A percentile compares a stretch with the other conserved stretches of the same genome.
Conservation (phyloP, 1,140 invertebrate species). For the Ptiloglossa arizonensis region DNA sequence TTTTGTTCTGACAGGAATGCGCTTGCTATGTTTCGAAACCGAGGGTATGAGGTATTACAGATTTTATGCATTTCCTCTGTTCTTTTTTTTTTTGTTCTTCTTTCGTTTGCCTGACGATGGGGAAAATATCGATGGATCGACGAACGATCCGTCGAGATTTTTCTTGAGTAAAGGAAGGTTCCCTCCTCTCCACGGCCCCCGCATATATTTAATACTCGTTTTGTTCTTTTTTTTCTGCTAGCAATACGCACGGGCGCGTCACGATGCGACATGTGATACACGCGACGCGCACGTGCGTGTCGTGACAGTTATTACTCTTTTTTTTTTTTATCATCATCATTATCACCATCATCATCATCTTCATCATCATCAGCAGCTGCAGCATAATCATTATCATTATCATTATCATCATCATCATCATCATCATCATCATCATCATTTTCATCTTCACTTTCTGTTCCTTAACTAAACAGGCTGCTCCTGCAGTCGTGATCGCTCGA, state of each 20-base stretch:
- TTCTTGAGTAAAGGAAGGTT: slow-evolving; percentile 74
- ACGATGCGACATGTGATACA: background rate
- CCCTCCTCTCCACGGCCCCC: slow-evolving; percentile 80
- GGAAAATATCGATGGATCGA: slow-evolving; percentile 36
- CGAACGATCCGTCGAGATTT: slow-evolving; percentile 19
- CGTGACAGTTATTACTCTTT: slow-evolving; percentile 68
- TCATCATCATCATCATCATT: slow-evolving; percentile 23
- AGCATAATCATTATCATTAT: slow-evolving; percentile 32
- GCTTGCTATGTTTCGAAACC: slow-evolving; percentile 50
- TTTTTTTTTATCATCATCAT: slow-evolving; percentile 38
- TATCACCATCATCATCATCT: slow-evolving; percentile 21
- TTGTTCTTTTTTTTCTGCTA: slow-evolving; percentile 62
- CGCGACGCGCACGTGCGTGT: slow-evolving; percentile 63
- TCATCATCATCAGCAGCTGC: slow-evolving; percentile 23
- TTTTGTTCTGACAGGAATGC: slow-evolving; percentile 24
- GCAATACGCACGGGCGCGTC: slow-evolving; percentile 61
- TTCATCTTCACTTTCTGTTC: slow-evolving; percentile 45
- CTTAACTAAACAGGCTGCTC: slow-evolving; percentile 68
- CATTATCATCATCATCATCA: slow-evolving; percentile 12
- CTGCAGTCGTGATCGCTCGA: slow-evolving; percentile 55
- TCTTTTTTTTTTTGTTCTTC: slow-evolving; percentile 29
- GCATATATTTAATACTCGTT: slow-evolving; percentile 81
- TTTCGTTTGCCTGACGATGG: slow-evolving; percentile 33
- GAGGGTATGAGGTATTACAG: slow-evolving; percentile 56
- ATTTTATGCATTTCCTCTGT: slow-evolving; percentile 45